phyloP scores from a whole-genome alignment of 2,888 invertebrate species.

The Electrophaes corylata region DNA sequence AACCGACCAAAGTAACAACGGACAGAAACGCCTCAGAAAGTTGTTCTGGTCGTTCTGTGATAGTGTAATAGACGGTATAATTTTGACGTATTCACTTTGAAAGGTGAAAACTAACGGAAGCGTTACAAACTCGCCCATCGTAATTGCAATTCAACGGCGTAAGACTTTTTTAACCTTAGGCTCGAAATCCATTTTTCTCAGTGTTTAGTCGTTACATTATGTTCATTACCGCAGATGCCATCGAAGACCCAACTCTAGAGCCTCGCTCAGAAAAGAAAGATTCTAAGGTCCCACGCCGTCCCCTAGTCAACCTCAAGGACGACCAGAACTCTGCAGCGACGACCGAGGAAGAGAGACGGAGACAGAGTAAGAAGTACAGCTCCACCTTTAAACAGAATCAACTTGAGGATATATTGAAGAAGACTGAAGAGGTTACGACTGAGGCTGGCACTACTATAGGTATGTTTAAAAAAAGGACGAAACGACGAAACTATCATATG shows the following conservation, averaged over 20 bases:
- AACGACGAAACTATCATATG: background rate
- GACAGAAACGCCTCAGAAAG: too few relatives aligned
- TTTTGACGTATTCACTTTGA: too few relatives aligned
- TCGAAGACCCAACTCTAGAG: conserved; percentile 65
- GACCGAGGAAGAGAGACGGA: conserved; percentile 72
- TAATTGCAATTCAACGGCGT: too few relatives aligned
- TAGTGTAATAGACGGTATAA: too few relatives aligned
- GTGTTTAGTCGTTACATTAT: background rate
- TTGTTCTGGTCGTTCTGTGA: too few relatives aligned
- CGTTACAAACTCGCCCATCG: too few relatives aligned
- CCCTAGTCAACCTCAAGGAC: conserved; percentile 65
- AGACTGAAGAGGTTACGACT: conserved; percentile 58
- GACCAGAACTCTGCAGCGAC: conserved; percentile 76
- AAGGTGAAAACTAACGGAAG: too few relatives aligned
- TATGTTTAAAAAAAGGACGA: conserved; percentile 37
- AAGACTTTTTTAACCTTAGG: too few relatives aligned
- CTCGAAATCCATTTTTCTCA: too few relatives aligned
- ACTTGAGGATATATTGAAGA: conserved; percentile 64
- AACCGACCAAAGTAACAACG: too few relatives aligned
- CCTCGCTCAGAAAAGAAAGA: conserved; percentile 48
- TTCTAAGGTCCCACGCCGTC: conserved; percentile 65
- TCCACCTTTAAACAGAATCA: conserved; percentile 73
- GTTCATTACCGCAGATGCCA: conserved; percentile 54
- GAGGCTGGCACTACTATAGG: conserved; percentile 58
- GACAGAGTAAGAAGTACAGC: conserved; percentile 79